These are phyloP conservation scores for Chrysodeixis includens DNA, from an alignment of 2,888 invertebrate species.

Conservation along the genomic window DNA sequence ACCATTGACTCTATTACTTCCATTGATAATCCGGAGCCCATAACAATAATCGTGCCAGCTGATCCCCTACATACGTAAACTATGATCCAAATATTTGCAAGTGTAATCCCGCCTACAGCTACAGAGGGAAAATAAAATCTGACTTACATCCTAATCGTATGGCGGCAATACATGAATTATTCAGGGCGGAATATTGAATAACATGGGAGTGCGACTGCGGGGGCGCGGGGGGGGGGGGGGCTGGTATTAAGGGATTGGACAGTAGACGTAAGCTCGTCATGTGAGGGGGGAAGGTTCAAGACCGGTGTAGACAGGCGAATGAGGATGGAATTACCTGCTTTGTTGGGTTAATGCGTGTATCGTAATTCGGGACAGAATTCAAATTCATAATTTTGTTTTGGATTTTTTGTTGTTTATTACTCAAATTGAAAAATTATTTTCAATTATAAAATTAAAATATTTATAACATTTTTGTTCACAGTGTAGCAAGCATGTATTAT, in stretches of 20 bases:
- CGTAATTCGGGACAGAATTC: neutral
- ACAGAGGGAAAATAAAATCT: conserved; percentile 62
- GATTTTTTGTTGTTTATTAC: too few species aligned
- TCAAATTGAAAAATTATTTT: too few species aligned
- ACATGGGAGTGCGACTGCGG: conserved; percentile 39
- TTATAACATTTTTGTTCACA: too few species aligned
- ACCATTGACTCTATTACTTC: conserved; percentile 19
- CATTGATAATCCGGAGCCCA: conserved; percentile 17
- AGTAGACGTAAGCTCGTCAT: conserved; percentile 11
- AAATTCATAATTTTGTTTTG: neutral
- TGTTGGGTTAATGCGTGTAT: neutral
- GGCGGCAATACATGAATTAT: conserved; percentile 69
- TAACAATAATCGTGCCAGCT: conserved; percentile 22
- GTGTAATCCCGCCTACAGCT: conserved; percentile 51
- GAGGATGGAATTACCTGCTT: neutral
- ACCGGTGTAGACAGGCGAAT: neutral
- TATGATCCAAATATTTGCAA: conserved; percentile 57
- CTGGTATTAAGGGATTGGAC: conserved; percentile 48
- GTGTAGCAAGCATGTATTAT: too few species aligned
- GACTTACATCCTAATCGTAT: conserved; percentile 70
- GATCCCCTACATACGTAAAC: conserved; percentile 29
- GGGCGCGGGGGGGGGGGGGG: conserved; percentile 23
- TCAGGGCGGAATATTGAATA: conserved; percentile 73
- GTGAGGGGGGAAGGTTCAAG: neutral
- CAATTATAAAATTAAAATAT: too few species aligned